These are phyloP conservation scores for Cyrtonyx montezumae DNA, from an alignment of 2,113 vertebrate genomes.

Conservation along the genomic window DNA sequence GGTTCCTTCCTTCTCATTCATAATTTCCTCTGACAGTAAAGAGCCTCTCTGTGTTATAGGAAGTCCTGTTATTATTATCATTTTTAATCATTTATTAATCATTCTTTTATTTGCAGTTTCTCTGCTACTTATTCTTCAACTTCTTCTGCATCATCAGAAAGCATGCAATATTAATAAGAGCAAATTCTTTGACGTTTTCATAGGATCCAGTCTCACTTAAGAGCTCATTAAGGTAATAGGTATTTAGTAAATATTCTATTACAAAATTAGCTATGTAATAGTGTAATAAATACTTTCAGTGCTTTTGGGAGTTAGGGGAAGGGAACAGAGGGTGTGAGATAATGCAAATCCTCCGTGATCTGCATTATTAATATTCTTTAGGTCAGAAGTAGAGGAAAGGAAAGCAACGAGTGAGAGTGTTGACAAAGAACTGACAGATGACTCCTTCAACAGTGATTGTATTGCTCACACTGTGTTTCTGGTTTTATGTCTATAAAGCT, in stretches of 20 bases:
- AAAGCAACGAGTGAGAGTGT: neutral
- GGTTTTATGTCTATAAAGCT: neutral
- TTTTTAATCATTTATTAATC: neutral
- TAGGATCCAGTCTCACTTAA: neutral
- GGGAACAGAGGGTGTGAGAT: neutral
- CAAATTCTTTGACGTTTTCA: neutral
- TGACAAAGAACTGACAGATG: neutral
- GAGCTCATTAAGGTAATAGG: neutral
- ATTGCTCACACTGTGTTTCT: neutral
- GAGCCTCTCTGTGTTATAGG: neutral
- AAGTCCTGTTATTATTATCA: neutral
- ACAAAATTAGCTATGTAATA: neutral
- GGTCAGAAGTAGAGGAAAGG: neutral
- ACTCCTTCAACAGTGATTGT: neutral
- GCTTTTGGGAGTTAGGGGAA: neutral
- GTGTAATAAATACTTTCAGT: neutral
- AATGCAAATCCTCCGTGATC: neutral
- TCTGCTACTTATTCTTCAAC: neutral
- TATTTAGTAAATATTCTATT: neutral
- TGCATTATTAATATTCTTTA: neutral
- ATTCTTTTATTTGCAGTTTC: neutral
- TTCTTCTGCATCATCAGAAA: neutral
- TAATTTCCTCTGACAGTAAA: neutral
- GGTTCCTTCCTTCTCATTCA: neutral
- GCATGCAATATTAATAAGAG: neutral